Conservation (phyloP, 2,888 invertebrate species). For the Sylvicola cinctus region DNA sequence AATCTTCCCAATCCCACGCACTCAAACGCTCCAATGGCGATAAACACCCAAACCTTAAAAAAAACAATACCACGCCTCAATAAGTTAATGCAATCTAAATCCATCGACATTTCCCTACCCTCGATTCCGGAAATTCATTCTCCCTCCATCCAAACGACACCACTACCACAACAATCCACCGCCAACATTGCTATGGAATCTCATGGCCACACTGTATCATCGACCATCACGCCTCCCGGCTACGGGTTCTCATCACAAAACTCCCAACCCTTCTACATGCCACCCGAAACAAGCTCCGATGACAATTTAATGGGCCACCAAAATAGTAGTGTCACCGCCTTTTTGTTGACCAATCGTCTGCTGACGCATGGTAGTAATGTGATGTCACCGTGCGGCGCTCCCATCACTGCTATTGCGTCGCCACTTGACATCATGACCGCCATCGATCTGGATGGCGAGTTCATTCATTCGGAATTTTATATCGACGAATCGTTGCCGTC, state of each 20-base stretch:
- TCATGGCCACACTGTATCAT: conserved; percentile 3
- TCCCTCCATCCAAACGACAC: conserved; percentile 3
- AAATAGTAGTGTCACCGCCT: conserved; percentile 1
- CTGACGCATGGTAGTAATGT: neutral
- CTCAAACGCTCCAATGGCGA: too few relatives aligned
- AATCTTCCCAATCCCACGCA: too few relatives aligned
- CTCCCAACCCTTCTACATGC: conserved; percentile 3
- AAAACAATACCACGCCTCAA: conserved; percentile 25
- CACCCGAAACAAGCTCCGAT: conserved; percentile 5
- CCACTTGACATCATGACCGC: neutral
- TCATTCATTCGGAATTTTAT: conserved; percentile 65
- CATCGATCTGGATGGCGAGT: conserved; percentile 35
- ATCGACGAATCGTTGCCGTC: conserved; percentile 77
- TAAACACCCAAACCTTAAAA: too few relatives aligned
- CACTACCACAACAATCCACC: too few relatives aligned
- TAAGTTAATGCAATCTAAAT: conserved; percentile 7
- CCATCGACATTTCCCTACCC: conserved; percentile 7
- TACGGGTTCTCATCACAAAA: too few relatives aligned
- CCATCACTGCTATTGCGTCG: conserved; percentile 4
- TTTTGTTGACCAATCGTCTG: neutral
- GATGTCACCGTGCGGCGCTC: too few relatives aligned
- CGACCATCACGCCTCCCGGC: too few relatives aligned
- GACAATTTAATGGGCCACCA: conserved; percentile 5
- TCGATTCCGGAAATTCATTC: conserved; percentile 10
- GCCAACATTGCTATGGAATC: too few relatives aligned